Percentiles rank a stretch among this genome's conserved stretches.
Conservation (phyloP, 2,797 vertebrate genomes). For the Valencia hispanica region DNA sequence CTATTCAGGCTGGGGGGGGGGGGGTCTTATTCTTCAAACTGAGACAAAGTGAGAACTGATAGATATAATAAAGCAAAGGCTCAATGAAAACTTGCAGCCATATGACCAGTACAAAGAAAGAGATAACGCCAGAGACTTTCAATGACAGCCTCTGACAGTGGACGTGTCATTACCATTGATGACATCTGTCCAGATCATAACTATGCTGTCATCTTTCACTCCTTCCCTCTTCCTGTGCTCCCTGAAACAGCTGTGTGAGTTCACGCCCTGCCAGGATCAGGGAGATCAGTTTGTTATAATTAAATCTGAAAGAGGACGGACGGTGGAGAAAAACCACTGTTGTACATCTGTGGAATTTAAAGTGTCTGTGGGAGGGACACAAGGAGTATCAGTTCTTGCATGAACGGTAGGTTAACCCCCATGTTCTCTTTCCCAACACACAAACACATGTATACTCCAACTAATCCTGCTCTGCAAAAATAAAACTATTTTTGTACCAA, state of each 20-base stretch:
- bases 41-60: slow-evolving; percentile 10
- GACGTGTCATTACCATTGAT: slow-evolving; percentile 26
- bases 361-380: background rate
- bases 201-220: slow-evolving; percentile 17
- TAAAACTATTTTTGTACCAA: no score
- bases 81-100: slow-evolving; percentile 15
- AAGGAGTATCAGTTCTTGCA: background rate
- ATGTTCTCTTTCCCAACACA: background rate
- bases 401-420: background rate
- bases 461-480: background rate
- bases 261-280: slow-evolving; percentile 27
- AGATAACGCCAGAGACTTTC: slow-evolving; percentile 25
- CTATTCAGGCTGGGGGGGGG: slow-evolving; percentile 13
- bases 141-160: slow-evolving; percentile 11
- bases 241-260: slow-evolving; percentile 17
- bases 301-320: slow-evolving; percentile 35
- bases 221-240: slow-evolving; percentile 1
- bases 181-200: slow-evolving; percentile 12
- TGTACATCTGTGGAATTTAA: background rate
- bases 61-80: slow-evolving; percentile 5
- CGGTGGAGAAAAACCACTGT: slow-evolving; percentile 1
- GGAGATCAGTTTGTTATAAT: slow-evolving; percentile 41
- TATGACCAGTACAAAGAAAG: slow-evolving; percentile 11
- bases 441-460: background rate
- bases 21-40: no score